Base-by-base conservation (phyloP, 1,140 invertebrate species). In the Drosophila nigromelanica region DNA sequence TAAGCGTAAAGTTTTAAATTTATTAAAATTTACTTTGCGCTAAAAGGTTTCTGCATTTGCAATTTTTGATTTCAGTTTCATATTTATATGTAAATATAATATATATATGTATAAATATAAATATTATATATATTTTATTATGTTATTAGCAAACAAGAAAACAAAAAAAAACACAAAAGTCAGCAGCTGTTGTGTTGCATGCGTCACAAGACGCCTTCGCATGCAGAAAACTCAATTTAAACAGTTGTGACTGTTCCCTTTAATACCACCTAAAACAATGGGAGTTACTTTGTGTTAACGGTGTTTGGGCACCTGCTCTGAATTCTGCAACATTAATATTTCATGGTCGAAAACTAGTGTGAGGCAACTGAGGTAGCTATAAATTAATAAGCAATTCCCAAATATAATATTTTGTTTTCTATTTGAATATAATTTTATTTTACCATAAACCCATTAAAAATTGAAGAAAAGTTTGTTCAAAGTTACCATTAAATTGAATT, bases 1-100 rank as follows among this genome's bases (percentile, higher is more conserved):
- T 48, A 47, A 73, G 48, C 33, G 24, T 33, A 80, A 78, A 86
- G 63, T 77, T 79, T 72, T 42, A 37, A 75, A 81, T 76, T 87
- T 89, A 87, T 86, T 76, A 73, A 87, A 87, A 82, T 86, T 87
- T 87, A 86, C 75, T 71, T 69, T 76, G 50, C 48, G 62, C 42
- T 72, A 76, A 80, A 70, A 73, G 63, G 35, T 72, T 85, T 70
- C 51, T 37, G 48, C 43, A 58, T 60, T 71, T 48, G 14, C 21
- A 42, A 51, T 47, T 69, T 74, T 66, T 70, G 54, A 48, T 21
- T 69, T 58, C 1, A 24, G 21, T 0, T 30, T 30, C 27, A 30
- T 30, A 30, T 30, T 2, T 30, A 30, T 6, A 24, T 39, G 10
- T 24, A 24, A 21, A 47, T 8, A 21, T 21, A 21, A 33, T 43